Conservation (phyloP, 2,797 vertebrate genomes). For the Notamacropus eugenii region DNA sequence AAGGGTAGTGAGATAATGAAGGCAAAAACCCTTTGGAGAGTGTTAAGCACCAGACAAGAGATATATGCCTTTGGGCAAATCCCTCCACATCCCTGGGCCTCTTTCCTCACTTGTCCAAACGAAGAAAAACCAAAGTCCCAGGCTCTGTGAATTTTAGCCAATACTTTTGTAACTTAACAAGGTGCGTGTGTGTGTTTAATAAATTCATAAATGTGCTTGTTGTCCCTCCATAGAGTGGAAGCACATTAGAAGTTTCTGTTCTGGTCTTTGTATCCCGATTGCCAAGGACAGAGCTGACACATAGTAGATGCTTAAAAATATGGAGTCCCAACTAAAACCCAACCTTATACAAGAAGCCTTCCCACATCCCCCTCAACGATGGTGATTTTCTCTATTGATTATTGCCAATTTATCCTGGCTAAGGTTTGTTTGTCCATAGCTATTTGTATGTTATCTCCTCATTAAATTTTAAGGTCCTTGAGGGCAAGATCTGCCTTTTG, state of each 20-base stretch:
- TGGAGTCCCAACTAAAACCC: background rate
- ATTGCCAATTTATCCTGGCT: background rate
- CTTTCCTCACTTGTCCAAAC: background rate
- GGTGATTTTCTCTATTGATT: background rate
- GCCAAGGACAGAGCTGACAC: background rate
- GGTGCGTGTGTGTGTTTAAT: background rate
- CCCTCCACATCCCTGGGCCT: background rate
- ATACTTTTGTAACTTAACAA: background rate
- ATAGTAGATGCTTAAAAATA: background rate
- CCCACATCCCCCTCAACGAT: background rate
- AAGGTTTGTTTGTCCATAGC: background rate
- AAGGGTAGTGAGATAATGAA: background rate
- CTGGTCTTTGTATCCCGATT: background rate
- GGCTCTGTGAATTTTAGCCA: background rate
- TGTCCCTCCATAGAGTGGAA: background rate
- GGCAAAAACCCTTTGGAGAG: background rate
- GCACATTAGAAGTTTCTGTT: background rate
- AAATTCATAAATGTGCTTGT: background rate
- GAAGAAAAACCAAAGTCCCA: background rate
- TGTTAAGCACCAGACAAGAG: background rate
- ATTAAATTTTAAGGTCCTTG: background rate
- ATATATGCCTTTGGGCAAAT: background rate
- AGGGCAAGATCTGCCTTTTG: background rate
- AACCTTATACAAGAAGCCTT: background rate
- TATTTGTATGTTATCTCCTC: background rate